Evolutionary conservation across 2,797 vertebrate species (phyloP), one percentile per base, ranked within the genome.

Genomic region (Antrozous pallidus): DNA sequence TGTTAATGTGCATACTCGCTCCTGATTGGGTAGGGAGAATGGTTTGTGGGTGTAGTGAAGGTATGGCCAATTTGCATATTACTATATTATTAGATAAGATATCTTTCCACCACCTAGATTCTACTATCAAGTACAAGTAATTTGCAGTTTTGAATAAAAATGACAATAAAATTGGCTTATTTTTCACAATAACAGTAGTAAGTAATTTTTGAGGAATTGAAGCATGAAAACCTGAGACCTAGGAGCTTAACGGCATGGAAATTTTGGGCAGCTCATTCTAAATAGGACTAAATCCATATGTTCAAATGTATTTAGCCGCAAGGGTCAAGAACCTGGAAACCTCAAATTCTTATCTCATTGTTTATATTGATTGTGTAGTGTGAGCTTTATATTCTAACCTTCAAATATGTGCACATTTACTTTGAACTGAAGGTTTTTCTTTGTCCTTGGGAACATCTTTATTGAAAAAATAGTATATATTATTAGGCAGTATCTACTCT

Each of bases 91-190:
- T n/a, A n/a, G n/a, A n/a, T n/a, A n/a, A n/a, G n/a, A 42, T 70
- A 74, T 75, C 4, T 85, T 24, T 65, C 33, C 6, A 63, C 36
- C 28, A 63, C 40, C 33, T 51, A 33, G 8, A 87, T 87, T 90
- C 31, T 85, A 51, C 2, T 69, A 54, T 38, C 28, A 92, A 83
- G 24, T 69, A 40, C 8, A 75, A 93, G 40, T 78, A 18, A 74
- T 69, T 91, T 87, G 5, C 18, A 73, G n/a, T 91, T 97, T 96
- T 71, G 70, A 95, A 33, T 7, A 18, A 16, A 73, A 96, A 91
- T 45, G 36, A 77, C 18, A 73, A 83, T 84, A 78, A 88, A 82
- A 69, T 51, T n/a, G 77, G 14, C 26, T 75, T 94, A 69, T 69
- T 79, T 90, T 75, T 94, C 58, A 92, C 9, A 84, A 13, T 16